Evolutionary conservation across 2,888 invertebrate species (phyloP), one percentile per base, ranked within the genome.

Genomic region (Polymixis flavicincta): DNA sequence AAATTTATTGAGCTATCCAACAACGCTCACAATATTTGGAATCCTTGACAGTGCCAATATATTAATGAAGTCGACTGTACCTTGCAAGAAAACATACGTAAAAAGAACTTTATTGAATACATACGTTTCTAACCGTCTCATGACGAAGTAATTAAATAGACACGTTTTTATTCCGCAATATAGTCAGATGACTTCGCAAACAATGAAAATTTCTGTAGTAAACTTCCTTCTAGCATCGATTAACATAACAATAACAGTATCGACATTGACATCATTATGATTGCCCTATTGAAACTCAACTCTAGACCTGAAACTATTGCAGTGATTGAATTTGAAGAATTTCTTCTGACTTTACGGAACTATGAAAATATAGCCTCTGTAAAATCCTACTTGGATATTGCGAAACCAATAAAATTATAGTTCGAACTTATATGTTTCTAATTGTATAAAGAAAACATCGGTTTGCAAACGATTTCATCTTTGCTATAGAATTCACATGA

Each of bases 171-270:
- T 60, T 74, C 32, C 8, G 32, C 52, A 69, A 32, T 48, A 25
- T 57, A 70, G 69, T 67, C 59, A 59, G n/a, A 11, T 42, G 32
- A 52, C 19, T 63, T 61, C 32, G 19, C 37, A 63, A 69, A 72
- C 48, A 78, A 64, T 64, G 32, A 28, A 13, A 22, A 32, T 59
- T 71, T 76, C 19, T 59, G 42, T 59, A 45, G 48, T 48, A 61
- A 71, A 63, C 69, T 81, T 81, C 66, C 78, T 57, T 60, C 45
- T 52, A 60, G n/a, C 59, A 67, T 70, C n/a, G 19, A 78, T 78
- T 55, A 67, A 22, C 32, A 59, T 55, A 60, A 64, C 28, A 55
- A 77, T 76, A 69, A 57, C 61, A 17, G 59, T 52, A 67, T 57
- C 50, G 57, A 32, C 69, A 73, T 67, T 73, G 50, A 22, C 9